Conservation (phyloP, 2,113 vertebrate genomes). For the Sinocyclocheilus grahami region DNA sequence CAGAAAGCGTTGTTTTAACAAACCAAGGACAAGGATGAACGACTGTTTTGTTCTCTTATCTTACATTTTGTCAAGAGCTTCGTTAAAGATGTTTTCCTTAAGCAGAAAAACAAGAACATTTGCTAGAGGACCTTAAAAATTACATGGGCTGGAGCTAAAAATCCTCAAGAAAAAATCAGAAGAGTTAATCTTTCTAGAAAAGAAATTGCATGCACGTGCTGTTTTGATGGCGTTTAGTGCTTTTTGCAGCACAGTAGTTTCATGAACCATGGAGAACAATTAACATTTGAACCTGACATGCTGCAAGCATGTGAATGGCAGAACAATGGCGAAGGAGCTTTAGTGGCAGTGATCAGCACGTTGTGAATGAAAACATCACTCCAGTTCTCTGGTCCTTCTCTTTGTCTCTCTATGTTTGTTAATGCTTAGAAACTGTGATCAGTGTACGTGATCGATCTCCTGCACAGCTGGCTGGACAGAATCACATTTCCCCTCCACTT, state of each 20-base stretch:
- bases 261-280: slow-evolving; percentile 54
- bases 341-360: background rate
- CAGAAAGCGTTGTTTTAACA: slow-evolving; percentile 64
- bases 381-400: slow-evolving; percentile 1
- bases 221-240: background rate
- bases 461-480: slow-evolving; percentile 47
- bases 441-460: slow-evolving; percentile 58
- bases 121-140: slow-evolving; percentile 11
- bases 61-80: slow-evolving; percentile 31
- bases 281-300: slow-evolving; percentile 52
- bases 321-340: slow-evolving; percentile 20
- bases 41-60: slow-evolving; percentile 49
- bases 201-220: background rate
- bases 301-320: slow-evolving; percentile 24
- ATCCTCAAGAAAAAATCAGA: background rate
- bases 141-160: background rate
- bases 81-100: slow-evolving; percentile 44
- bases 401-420: slow-evolving; percentile 50
- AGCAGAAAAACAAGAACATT: slow-evolving; percentile 11
- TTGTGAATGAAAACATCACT: slow-evolving; percentile 44
- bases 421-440: slow-evolving; percentile 59
- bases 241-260: slow-evolving; percentile 2
- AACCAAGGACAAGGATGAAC: slow-evolving; percentile 56
- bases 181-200: slow-evolving; percentile 6
- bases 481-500: slow-evolving; percentile 54